Evolutionary conservation across 2,113 vertebrate species (phyloP), one percentile per base, ranked within the genome.

Genomic region (Xiphophorus maculatus): DNA sequence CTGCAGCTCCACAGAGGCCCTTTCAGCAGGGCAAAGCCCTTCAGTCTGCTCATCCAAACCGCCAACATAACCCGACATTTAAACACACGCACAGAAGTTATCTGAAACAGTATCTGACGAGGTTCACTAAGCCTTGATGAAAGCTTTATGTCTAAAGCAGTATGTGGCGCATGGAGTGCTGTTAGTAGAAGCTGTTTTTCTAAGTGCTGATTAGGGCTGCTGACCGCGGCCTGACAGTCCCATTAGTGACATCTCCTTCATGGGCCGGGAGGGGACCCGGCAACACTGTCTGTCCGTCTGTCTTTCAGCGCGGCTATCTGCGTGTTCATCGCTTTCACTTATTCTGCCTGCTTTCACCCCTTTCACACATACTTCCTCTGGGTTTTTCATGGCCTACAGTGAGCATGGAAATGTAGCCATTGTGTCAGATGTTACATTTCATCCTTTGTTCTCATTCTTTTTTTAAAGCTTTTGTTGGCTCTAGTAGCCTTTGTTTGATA

Each of bases 171-270:
- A 3, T 19, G 66, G 29, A 37, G 22, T 8, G 67, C 77, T 40
- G n/a, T 61, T 77, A 79, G 61, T 66, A 74, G 67, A 63, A 63
- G 63, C 78, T 79, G 80, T 85, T 86, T 79, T 77, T 87, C 81
- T 79, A 73, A 81, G 86, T 79, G 84, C 82, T 84, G 77, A 90
- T 87, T 82, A 90, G 66, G 22, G 82, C 73, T 48, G 80, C 84
- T 80, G 71, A 83, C 87, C 71, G 8, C 22, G 6, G 75, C 72
- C 82, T 82, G 87, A 90, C 73, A 84, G 78, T 63, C 81, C 51
- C 81, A 85, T 91, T 73, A 89, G 89, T 84, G 89, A 76, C 81
- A 81, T 83, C 71, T 81, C 69, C 71, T 84, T 88, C 63, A 77
- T 44, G 54, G 77, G 48, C 5, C n/a, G 48, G 75, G 67, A 85